Evolutionary conservation across 2,797 vertebrate genomes (phyloP).

Genomic region (Squalus acanthias): DNA sequence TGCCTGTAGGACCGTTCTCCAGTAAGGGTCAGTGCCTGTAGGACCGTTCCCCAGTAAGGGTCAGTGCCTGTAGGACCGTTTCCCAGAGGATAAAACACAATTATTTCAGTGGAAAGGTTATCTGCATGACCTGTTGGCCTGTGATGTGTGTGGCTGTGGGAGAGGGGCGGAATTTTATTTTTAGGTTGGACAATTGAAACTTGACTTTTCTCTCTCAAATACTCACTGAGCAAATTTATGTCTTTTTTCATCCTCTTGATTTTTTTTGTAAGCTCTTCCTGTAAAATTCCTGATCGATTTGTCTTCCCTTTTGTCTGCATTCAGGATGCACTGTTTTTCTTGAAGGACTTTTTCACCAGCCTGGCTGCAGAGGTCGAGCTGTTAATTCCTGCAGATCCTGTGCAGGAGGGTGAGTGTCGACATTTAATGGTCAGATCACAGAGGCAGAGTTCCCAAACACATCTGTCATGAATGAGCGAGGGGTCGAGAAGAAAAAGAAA

Average conservation of each 20-base stretch:
- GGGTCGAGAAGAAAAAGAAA: neutral
- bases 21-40: no score
- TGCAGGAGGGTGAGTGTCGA: slow-evolving; percentile 67
- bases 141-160: neutral
- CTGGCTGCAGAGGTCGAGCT: slow-evolving; percentile 89
- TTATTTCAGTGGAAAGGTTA: neutral
- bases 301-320: slow-evolving; percentile 38
- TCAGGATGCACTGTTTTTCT: slow-evolving; percentile 96
- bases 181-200: neutral
- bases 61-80: no score
- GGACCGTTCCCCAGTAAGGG: no score
- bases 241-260: neutral
- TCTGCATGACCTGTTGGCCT: neutral
- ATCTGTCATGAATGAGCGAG: neutral
- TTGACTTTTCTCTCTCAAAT: neutral
- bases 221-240: neutral
- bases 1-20: no score
- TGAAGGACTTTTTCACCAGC: slow-evolving; percentile 94
- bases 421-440: no score
- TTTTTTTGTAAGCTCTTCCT: slow-evolving; percentile 8
- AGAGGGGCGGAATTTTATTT: neutral
- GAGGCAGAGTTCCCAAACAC: neutral
- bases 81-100: neutral
- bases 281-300: slow-evolving; percentile 32
- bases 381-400: slow-evolving; percentile 78